Evolutionary conservation across 2,888 invertebrate species (phyloP), one percentile per base, ranked within the genome.

Genomic region (Eulithis testata): DNA sequence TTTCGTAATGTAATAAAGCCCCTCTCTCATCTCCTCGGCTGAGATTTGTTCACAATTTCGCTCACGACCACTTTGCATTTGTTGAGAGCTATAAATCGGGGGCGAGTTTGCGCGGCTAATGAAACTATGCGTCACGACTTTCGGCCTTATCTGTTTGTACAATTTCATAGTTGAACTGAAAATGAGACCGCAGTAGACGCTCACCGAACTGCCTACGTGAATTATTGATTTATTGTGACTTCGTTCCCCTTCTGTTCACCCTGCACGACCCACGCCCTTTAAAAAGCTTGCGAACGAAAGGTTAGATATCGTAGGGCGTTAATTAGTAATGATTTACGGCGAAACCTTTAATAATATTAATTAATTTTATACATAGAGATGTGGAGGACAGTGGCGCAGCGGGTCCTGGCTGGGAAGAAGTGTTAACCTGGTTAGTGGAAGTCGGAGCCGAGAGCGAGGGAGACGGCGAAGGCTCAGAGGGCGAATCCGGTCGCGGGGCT

Each of bases 371-470:
- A 43, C 63, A 55, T 74, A 91, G 91, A 64, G 87, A 88, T 14
- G 70, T 81, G n/a, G 91, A 89, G 71, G 91, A 90, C 64, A 83
- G 82, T 51, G 88, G 91, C 4, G 87, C 91, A 8, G 91, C 88
- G 4, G 91, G 91, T 11, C 88, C 91, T 1, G 91, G 90, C 0
- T 92, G 96, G 75, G 96, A 97, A 82, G 98, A 98, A 89, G 95
- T 98, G 60, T 96, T 98, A 83, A 96, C 97, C 27, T 98, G 98
- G 98, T 91, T 98, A 72, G 94, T 98, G 72, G 98, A 98, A 91
- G 97, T 98, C 6, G 98, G 96, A 81, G 97, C 95, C 6, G 97
- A 95, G 69, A 95, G 96, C 11, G 97, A 92, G 69, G 88, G 91
- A 0, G 93, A 93, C 44, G 85, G 84, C 0, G 93, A 92, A 62